Evolutionary conservation across 2,113 vertebrate genomes (phyloP).

Genomic region (Opisthocomus hoazin): DNA sequence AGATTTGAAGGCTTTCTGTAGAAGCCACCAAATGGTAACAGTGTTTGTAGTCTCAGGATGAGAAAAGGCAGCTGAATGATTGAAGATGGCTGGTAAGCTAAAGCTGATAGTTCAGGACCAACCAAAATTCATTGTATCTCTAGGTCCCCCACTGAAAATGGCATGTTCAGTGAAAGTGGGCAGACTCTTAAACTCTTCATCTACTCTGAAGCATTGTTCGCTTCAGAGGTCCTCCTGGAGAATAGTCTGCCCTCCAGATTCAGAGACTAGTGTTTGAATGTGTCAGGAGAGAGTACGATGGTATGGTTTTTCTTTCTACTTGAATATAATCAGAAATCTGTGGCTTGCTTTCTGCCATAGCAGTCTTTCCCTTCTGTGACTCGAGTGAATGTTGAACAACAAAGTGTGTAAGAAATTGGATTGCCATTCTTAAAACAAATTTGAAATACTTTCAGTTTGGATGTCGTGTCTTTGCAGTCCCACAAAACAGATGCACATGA

Average conservation of each 20-base stretch:
- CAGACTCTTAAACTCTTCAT: not conserved
- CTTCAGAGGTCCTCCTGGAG: not conserved
- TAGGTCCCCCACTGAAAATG: not conserved
- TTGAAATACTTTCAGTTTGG: not conserved
- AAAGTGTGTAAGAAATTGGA: not conserved
- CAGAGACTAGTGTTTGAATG: not conserved
- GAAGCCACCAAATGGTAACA: not conserved
- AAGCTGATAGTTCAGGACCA: not conserved
- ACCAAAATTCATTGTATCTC: not conserved
- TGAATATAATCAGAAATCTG: not conserved
- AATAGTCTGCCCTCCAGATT: not conserved
- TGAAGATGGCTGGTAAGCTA: not conserved
- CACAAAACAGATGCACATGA: not conserved
- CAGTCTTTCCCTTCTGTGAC: not conserved
- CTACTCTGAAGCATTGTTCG: not conserved
- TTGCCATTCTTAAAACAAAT: not conserved
- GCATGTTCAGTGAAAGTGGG: not conserved
- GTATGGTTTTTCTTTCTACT: rapidly evolving
- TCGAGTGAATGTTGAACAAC: not conserved
- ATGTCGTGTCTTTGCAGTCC: not conserved
- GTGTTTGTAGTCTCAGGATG: rapidly evolving
- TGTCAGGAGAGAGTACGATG: not conserved
- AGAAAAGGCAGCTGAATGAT: not conserved
- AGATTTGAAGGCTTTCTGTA: not conserved
- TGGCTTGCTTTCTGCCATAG: not conserved